These are phyloP conservation scores for Anas capensis DNA, from an alignment of 2,797 vertebrate species.

Conservation along the genomic window DNA sequence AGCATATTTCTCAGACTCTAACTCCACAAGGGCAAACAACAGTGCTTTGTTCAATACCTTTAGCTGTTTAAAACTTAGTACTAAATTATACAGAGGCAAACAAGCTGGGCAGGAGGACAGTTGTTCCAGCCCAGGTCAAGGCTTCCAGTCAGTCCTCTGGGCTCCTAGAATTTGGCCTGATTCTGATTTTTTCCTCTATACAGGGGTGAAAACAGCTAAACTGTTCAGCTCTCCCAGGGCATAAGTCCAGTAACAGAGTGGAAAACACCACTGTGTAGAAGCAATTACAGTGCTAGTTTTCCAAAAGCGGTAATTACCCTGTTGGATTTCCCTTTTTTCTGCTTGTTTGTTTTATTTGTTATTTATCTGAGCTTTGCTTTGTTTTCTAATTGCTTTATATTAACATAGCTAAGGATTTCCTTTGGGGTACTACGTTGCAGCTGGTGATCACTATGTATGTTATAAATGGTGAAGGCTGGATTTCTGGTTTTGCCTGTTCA, in stretches of 20 bases:
- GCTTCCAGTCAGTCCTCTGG: accelerated
- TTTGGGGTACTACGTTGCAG: neutral
- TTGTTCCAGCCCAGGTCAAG: neutral
- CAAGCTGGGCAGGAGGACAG: neutral
- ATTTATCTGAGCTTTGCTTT: neutral
- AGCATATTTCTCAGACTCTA: neutral
- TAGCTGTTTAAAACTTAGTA: neutral
- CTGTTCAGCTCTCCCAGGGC: accelerated
- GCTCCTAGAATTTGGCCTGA: neutral
- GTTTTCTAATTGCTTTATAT: neutral
- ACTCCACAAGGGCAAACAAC: neutral
- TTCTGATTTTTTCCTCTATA: neutral
- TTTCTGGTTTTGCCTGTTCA: neutral
- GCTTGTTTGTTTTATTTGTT: neutral
- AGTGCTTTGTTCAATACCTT: neutral
- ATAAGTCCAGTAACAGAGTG: neutral
- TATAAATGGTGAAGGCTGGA: neutral
- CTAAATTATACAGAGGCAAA: neutral
- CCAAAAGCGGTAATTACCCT: neutral
- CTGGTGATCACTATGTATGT: neutral
- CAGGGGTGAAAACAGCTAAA: neutral
- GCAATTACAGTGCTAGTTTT: neutral
- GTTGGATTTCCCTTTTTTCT: neutral
- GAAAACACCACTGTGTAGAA: neutral
- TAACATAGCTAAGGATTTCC: neutral